A percentile compares a stretch with the other conserved stretches of the same genome.
Evolutionary conservation across 2,797 vertebrate genomes (phyloP).

Genomic region (Acanthurus leucopareius): DNA sequence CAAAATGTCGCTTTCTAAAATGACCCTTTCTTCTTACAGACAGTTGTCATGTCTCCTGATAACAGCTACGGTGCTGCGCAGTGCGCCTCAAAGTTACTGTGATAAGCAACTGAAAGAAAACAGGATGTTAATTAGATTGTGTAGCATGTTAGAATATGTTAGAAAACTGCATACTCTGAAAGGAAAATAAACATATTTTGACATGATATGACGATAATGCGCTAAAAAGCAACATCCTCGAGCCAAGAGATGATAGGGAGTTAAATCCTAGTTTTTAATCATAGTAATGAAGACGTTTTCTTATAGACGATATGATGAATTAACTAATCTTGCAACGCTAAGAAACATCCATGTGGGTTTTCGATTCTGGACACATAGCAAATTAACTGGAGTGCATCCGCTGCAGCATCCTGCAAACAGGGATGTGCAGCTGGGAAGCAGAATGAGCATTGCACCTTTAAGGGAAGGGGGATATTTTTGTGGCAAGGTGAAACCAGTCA

Average conservation of each 20-base stretch:
- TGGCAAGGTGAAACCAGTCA: slow-evolving; percentile 67
- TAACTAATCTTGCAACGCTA: neutral
- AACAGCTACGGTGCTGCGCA: slow-evolving; percentile 27
- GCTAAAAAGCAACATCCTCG: slow-evolving; percentile 12
- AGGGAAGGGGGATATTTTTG: slow-evolving; percentile 53
- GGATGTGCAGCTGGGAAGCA: slow-evolving; percentile 42
- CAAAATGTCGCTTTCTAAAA: slow-evolving; percentile 37
- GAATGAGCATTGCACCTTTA: slow-evolving; percentile 54
- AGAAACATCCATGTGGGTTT: neutral
- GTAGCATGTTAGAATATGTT: neutral
- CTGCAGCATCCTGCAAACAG: slow-evolving; percentile 60
- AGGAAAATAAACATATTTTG: slow-evolving; percentile 7
- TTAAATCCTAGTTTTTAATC: neutral
- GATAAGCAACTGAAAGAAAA: slow-evolving; percentile 23
- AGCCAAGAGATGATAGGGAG: neutral
- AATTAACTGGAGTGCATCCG: slow-evolving; percentile 14
- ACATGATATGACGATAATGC: slow-evolving; percentile 15
- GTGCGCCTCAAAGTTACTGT: slow-evolving; percentile 42
- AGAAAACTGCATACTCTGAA: neutral
- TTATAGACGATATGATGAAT: neutral
- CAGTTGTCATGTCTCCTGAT: slow-evolving; percentile 22
- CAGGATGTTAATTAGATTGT: neutral
- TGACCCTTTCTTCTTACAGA: neutral
- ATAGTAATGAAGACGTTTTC: neutral
- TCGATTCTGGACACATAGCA: neutral